These are phyloP conservation scores for Cryptocephalus moraei DNA, from an alignment of 2,888 invertebrate genomes.

Conservation along the genomic window DNA sequence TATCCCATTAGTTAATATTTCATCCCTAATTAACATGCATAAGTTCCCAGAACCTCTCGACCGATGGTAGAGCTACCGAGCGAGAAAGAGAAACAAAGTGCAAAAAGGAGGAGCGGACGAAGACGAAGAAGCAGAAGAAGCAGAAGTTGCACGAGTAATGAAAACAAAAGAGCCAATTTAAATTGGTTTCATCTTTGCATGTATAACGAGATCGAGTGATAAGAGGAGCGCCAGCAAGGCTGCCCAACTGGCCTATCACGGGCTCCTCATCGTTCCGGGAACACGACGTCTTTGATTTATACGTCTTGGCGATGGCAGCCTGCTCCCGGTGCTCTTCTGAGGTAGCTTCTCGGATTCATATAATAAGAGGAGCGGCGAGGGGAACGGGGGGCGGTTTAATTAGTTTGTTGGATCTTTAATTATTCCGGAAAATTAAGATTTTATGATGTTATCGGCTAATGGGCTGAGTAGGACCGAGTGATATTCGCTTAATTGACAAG, in stretches of 20 bases:
- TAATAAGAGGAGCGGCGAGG: neutral
- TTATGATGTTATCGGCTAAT: too few species aligned
- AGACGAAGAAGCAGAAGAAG: too few species aligned
- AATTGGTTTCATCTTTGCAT: conserved; percentile 28
- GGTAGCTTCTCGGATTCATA: neutral
- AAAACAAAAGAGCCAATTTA: conserved; percentile 34
- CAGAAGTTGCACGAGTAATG: conserved; percentile 25
- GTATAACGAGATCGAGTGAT: conserved; percentile 25
- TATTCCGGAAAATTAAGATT: too few species aligned
- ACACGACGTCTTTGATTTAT: conserved; percentile 28
- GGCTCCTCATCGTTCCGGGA: conserved; percentile 28
- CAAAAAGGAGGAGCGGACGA: neutral
- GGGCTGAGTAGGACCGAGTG: too few species aligned
- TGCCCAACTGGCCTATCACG: conserved; percentile 24
- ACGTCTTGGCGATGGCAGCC: conserved; percentile 28
- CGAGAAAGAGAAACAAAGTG: too few species aligned
- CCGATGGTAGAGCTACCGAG: too few species aligned
- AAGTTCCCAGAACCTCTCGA: too few species aligned
- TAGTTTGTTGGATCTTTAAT: too few species aligned
- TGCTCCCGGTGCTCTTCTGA: neutral
- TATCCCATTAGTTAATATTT: too few species aligned
- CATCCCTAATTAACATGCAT: too few species aligned
- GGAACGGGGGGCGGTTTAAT: neutral
- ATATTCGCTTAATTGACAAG: too few species aligned
- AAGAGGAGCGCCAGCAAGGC: conserved; percentile 26